Base-by-base conservation (phyloP, 2,888 invertebrate genomes). In the Carabus problematicus region DNA sequence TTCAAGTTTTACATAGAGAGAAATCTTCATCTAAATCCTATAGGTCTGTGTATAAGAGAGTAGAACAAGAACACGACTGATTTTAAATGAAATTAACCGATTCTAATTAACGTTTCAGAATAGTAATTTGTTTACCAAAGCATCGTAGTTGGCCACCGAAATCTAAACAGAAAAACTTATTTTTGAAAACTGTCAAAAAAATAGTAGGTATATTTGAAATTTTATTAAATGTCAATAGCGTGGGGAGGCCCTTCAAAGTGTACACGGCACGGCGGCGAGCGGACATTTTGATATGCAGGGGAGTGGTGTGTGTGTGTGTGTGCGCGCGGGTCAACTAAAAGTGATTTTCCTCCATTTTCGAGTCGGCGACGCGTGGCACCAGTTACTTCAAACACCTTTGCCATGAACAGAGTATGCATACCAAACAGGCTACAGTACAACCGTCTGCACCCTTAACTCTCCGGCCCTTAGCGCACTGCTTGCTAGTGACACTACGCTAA, bases 151-250 rank as follows among this genome's bases (percentile, higher is more conserved):
- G 66, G 45, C 66, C 66, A 66, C 49, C 59, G 66, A 66, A 56
- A 66, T 66, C 66, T 66, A 66, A 66, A 66, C 66, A 66, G 66
- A 66, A 59, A 66, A 66, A 66, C 45, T 18, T 59, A 40, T 59
- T 66, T 55, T 59, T 66, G 45, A n/a, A 56, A 40, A 52, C 14
- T 63, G 42, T 52, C 54, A 64, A 16, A n/a, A n/a, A n/a, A n/a
- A n/a, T n/a, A 64, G 62, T 12, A 64, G 8, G 40, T 43, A 67
- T 49, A 29, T 12, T 39, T 52, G n/a, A 47, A 55, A 54, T 18
- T n/a, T 42, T 14, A 68, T 40, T 59, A 55, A 47, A 64, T 52
- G 52, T 52, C 9, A 52, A 52, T 14, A 16, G n/a, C 19, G 52
- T 52, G n/a, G n/a, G n/a, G n/a, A n/a, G n/a, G n/a, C 58, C 29